These are phyloP conservation scores for Ophiodon elongatus DNA, from an alignment of 2,113 vertebrate species.

Conservation along the genomic window DNA sequence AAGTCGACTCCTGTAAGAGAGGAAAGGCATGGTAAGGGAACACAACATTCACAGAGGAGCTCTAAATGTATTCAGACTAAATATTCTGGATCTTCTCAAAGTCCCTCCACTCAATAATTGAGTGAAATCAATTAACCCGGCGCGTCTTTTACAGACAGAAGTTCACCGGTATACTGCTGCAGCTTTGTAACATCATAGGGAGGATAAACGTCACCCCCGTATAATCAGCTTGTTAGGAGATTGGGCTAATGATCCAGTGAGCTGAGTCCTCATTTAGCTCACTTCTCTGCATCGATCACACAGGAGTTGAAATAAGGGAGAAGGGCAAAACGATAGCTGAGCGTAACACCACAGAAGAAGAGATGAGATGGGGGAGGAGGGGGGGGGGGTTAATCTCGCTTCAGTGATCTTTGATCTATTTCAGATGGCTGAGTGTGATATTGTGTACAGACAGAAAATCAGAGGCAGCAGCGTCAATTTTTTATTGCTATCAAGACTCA, in stretches of 20 bases:
- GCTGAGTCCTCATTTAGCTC: constrained; percentile 16
- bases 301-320: constrained; percentile 5
- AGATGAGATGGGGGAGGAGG: not conserved
- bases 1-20: constrained; percentile 85
- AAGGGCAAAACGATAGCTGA: not conserved
- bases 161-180: constrained; percentile 1
- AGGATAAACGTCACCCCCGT: constrained; percentile 10
- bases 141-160: not conserved
- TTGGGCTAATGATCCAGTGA: constrained; percentile 32
- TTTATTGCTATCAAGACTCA: not conserved
- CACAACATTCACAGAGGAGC: not conserved
- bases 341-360: not conserved
- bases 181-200: constrained; percentile 52
- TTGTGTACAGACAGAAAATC: constrained; percentile 15
- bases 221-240: constrained; percentile 45
- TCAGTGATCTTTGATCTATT: constrained; percentile 37
- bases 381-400: not conserved
- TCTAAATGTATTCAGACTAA: not conserved
- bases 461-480: not conserved
- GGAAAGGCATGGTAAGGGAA: constrained; percentile 27
- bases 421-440: constrained; percentile 4
- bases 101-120: not conserved
- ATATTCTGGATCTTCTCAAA: constrained; percentile 7
- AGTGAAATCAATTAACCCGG: constrained; percentile 19
- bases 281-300: constrained; percentile 38